Evolutionary conservation across 2,797 vertebrate genomes (phyloP).

Genomic region (Rhadinocentrus ornatus): DNA sequence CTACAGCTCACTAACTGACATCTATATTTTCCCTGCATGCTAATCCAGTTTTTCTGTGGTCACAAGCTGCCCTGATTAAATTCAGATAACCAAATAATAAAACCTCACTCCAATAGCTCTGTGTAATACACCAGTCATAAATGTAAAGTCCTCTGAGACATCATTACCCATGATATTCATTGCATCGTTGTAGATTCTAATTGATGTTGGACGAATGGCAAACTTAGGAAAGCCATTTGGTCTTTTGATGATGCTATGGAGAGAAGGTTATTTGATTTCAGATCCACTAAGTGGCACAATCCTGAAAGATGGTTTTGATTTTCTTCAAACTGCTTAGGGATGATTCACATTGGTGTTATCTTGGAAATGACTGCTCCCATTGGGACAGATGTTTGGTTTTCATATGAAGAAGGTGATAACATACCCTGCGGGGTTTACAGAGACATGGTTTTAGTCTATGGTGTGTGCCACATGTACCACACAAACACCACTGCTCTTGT

Average conservation of each 20-base stretch:
- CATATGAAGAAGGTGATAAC: constrained; percentile 33
- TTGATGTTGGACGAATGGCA: constrained; percentile 32
- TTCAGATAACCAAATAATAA: constrained; percentile 27
- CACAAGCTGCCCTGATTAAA: constrained; percentile 27
- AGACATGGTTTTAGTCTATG: constrained; percentile 31
- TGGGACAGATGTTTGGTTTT: constrained; percentile 21
- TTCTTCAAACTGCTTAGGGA: constrained; percentile 36
- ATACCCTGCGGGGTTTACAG: constrained; percentile 14
- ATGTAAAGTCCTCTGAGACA: constrained; percentile 52
- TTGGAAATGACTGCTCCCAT: constrained; percentile 34
- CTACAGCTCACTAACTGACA: constrained; percentile 35
- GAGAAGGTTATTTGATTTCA: constrained; percentile 51
- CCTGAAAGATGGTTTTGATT: constrained; percentile 44
- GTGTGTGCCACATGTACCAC: constrained; percentile 19
- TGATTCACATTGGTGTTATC: constrained; percentile 41
- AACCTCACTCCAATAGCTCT: constrained; percentile 2
- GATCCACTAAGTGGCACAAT: constrained; percentile 39
- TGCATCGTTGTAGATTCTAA: constrained; percentile 34
- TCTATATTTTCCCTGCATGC: constrained; percentile 34
- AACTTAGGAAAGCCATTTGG: constrained; percentile 39
- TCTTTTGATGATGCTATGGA: constrained; percentile 49
- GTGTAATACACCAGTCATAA: constrained; percentile 45
- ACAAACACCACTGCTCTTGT: constrained; percentile 17
- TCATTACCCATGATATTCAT: constrained; percentile 33
- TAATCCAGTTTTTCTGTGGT: constrained; percentile 32